Evolutionary conservation across 2,797 vertebrate genomes (phyloP).

Genomic region (Macrochelys suwanniensis): DNA sequence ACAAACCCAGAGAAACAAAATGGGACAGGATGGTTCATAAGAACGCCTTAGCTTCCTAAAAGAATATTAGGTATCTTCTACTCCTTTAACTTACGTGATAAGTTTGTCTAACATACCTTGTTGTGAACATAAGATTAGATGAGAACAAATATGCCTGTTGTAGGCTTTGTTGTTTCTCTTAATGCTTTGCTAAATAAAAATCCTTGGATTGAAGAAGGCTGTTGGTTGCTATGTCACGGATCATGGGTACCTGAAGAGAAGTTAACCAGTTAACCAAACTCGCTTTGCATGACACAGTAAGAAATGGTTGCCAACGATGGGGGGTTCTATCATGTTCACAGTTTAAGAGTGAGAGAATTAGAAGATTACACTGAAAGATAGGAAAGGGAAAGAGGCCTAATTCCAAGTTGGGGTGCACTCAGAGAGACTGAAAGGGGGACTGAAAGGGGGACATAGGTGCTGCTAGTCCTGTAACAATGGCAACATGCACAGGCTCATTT

Average conservation of each 20-base stretch:
- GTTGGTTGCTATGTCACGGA: background rate
- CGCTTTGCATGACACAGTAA: rapidly evolving
- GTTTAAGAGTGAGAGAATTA: background rate
- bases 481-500: background rate
- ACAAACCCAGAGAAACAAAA: no score
- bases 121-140: background rate
- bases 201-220: background rate
- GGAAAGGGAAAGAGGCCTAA: background rate
- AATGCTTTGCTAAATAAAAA: background rate
- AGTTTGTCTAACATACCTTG: background rate
- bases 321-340: rapidly evolving
- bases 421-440: background rate
- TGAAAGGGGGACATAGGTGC: background rate
- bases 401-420: background rate
- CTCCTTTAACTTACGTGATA: background rate
- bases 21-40: background rate
- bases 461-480: constrained; percentile 20
- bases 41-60: background rate
- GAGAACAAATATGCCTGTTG: no score
- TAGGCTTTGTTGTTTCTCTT: no score
- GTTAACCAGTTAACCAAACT: rapidly evolving
- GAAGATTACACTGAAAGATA: background rate
- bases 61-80: background rate
- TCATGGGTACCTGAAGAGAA: background rate
- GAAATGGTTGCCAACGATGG: rapidly evolving